Conservation (phyloP, 1,140 invertebrate species). For the Nasonia giraulti region DNA sequence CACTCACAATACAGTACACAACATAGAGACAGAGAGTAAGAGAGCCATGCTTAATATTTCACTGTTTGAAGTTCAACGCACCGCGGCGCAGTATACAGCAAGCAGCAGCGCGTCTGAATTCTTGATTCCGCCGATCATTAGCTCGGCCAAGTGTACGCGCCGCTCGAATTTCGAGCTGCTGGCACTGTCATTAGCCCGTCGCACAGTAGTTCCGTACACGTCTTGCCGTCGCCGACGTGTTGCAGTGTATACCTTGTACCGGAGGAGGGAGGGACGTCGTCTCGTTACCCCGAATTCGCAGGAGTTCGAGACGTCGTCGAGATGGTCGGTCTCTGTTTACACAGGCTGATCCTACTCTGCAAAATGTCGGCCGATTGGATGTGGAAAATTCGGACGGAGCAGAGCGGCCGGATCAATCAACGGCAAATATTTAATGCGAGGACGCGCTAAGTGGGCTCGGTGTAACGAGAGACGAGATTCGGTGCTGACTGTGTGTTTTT, state of each 20-base stretch:
- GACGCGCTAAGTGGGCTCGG: no score
- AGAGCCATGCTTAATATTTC: slow-evolving; percentile 23
- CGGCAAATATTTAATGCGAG: neutral
- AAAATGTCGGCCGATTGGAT: neutral
- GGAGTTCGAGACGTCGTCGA: neutral
- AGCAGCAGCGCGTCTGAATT: neutral
- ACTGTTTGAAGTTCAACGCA: slow-evolving; percentile 11
- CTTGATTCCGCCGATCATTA: slow-evolving; percentile 40
- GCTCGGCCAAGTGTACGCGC: neutral
- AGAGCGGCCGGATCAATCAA: neutral
- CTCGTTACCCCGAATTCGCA: neutral
- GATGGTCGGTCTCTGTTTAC: slow-evolving; percentile 12
- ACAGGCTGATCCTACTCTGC: neutral
- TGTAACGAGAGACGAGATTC: neutral
- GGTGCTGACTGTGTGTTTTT: neutral
- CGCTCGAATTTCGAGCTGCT: slow-evolving; percentile 3
- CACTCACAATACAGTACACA: neutral
- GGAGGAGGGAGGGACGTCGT: neutral
- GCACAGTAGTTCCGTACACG: neutral
- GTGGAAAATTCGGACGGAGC: neutral
- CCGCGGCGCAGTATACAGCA: neutral
- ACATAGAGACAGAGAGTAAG: neutral
- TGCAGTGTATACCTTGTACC: neutral
- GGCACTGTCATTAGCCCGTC: neutral
- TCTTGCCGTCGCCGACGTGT: neutral